Evolutionary conservation across 2,888 invertebrate species (phyloP), one percentile per base, ranked within the genome.

Genomic region (Rhaphigaster nebulosa): DNA sequence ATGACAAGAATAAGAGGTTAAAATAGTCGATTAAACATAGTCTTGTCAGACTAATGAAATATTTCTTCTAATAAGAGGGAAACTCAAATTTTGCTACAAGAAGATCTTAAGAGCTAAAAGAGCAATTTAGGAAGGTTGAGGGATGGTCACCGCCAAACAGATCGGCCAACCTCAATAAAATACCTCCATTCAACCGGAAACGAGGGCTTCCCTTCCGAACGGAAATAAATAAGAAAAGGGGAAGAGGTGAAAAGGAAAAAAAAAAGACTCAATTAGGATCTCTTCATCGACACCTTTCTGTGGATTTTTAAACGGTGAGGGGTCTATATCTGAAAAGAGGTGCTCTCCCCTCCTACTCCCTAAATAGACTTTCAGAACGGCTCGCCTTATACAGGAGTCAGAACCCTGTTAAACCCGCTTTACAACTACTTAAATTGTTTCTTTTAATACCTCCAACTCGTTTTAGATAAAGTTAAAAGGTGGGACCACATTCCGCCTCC

Each of bases 211-310:
- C 34, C 70, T 38, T 0, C 20, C 70, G 0, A 76, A 76, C 38
- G 70, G 34, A 76, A 76, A 38, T 38, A 76, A 76, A 38, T 38
- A 76, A 76, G 70, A 76, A 76, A 34, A 38, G 38, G 70, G 34
- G 23, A 76, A 38, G 38, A 8, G 38, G 34, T 8, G 38, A 76
- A 76, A 76, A 15, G 15, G 15, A 38, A 34, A 20, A 38, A 29
- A 65, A 29, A 65, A 76, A 65, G 34, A 76, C 34, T 76, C 70
- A 76, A 76, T 76, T 38, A 76, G 70, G 70, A 76, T 76, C 70
- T 76, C 70, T 38, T 76, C 70, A 76, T 38, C 70, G 38, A 38
- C 70, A 76, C 70, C 70, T 76, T 76, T 76, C 70, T 38, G 70
- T 38, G 70, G 70, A 76, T 76, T 76, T 76, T 76, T 76, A 38